These are phyloP conservation scores for Salticus scenicus DNA, from an alignment of 2,888 invertebrate species.

Conservation along the genomic window DNA sequence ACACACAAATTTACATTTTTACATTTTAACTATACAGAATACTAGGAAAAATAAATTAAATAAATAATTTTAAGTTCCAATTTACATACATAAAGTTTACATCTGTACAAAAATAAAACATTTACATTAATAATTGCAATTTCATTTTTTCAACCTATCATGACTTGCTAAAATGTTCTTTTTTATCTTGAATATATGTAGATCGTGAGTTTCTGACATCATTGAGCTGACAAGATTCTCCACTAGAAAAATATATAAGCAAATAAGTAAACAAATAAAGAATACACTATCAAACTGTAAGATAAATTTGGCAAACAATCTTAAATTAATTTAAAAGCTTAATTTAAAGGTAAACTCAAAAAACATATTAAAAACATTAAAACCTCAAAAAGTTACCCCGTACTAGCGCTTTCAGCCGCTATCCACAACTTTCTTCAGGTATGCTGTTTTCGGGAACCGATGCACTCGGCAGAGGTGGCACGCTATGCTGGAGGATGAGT, in stretches of 20 bases:
- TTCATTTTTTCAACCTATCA: background rate
- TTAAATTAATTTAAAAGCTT: background rate
- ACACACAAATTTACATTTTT: too few relatives aligned
- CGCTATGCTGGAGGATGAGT: too few relatives aligned
- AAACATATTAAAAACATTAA: background rate
- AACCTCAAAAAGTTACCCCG: background rate
- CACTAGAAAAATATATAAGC: slow-evolving; percentile 23
- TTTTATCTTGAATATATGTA: slow-evolving; percentile 30
- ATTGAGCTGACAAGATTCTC: slow-evolving; percentile 40
- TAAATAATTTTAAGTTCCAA: too few relatives aligned
- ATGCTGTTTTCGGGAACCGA: too few relatives aligned
- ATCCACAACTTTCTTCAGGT: background rate
- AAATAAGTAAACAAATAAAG: background rate
- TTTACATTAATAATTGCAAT: too few relatives aligned
- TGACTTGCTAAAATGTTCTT: background rate
- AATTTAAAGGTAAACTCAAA: background rate
- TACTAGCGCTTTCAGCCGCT: too few relatives aligned
- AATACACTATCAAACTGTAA: background rate
- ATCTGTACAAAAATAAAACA: too few relatives aligned
- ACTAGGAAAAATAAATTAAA: too few relatives aligned
- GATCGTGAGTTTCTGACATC: slow-evolving; percentile 38
- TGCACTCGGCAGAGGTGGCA: too few relatives aligned
- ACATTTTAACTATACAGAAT: too few relatives aligned
- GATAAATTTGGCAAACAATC: background rate
- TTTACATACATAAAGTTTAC: too few relatives aligned